Conservation (phyloP, 2,797 vertebrate species). For the Danio albolineatus region DNA sequence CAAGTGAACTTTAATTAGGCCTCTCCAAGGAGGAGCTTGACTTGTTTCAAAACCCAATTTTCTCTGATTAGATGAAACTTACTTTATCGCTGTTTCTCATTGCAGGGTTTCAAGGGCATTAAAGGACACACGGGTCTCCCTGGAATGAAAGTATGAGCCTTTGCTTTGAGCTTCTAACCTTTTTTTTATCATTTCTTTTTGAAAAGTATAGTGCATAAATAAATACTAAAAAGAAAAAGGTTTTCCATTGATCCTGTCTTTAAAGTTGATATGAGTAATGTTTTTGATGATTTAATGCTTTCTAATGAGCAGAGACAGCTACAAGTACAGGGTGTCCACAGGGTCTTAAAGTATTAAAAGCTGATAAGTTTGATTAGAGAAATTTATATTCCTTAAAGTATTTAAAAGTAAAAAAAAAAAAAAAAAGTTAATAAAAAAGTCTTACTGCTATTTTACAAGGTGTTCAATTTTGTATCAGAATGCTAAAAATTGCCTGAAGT, state of each 20-base stretch:
- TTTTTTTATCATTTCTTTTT: slow-evolving; percentile 6
- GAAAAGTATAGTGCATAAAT: slow-evolving; percentile 13
- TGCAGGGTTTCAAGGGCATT: slow-evolving; percentile 96
- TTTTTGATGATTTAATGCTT: not conserved
- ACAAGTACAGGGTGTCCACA: not conserved
- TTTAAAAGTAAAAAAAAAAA: too few species aligned
- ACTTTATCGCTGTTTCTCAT: slow-evolving; percentile 61
- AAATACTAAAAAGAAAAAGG: not conserved
- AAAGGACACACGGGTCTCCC: slow-evolving; percentile 91
- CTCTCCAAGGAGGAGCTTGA: slow-evolving; percentile 4
- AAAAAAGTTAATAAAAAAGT: too few species aligned
- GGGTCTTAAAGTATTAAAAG: too few species aligned
- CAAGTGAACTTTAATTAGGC: slow-evolving; percentile 21
- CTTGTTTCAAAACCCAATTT: not conserved
- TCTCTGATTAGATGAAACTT: slow-evolving; percentile 29
- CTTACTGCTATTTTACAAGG: too few species aligned
- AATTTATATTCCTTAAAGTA: too few species aligned
- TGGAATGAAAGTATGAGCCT: slow-evolving; percentile 86
- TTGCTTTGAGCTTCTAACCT: slow-evolving; percentile 2
- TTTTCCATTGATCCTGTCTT: not conserved
- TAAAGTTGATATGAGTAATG: slow-evolving; percentile 8
- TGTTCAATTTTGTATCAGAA: too few species aligned
- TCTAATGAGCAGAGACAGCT: not conserved
- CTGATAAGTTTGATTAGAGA: too few species aligned
- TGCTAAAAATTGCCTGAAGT: too few species aligned